phyloP scores from a whole-genome alignment of 2,797 vertebrate species.

The Sebastes elongatus region DNA sequence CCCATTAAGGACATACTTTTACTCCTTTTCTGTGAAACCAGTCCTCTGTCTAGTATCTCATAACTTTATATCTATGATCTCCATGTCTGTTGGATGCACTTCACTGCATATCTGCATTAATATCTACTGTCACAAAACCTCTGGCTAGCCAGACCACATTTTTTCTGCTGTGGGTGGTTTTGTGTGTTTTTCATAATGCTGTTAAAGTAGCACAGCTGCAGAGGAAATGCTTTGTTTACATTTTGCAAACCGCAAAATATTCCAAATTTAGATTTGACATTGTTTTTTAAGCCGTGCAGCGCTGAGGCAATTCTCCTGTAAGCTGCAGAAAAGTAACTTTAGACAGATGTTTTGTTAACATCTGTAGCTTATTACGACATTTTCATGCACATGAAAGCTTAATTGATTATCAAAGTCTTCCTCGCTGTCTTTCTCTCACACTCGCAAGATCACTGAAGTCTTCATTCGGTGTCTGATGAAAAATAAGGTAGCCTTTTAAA shows the following conservation, averaged over 20 bases:
- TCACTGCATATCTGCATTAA: not conserved
- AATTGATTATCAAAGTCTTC: not conserved
- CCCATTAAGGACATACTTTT: not conserved
- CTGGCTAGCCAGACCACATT: not conserved
- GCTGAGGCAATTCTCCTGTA: not conserved
- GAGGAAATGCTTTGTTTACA: conserved; percentile 32
- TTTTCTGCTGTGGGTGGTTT: not conserved
- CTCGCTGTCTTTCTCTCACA: not conserved
- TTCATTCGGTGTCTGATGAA: not conserved
- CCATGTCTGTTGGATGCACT: not conserved
- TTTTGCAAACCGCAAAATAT: conserved; percentile 9
- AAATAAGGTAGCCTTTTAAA: not conserved
- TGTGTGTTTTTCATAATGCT: not conserved
- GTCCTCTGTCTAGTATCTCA: not conserved
- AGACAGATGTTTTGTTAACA: not conserved
- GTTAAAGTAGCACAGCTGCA: not conserved
- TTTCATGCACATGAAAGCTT: not conserved
- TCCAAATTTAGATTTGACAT: not conserved
- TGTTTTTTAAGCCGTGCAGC: not conserved
- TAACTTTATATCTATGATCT: not conserved
- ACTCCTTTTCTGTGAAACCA: not conserved
- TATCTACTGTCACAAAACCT: not conserved
- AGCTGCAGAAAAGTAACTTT: not conserved
- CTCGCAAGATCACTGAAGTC: not conserved
- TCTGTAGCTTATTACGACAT: accelerated